Evolutionary conservation across 2,797 vertebrate species (phyloP), one percentile per base, ranked within the genome.

Genomic region (Notolepis coatsorum): DNA sequence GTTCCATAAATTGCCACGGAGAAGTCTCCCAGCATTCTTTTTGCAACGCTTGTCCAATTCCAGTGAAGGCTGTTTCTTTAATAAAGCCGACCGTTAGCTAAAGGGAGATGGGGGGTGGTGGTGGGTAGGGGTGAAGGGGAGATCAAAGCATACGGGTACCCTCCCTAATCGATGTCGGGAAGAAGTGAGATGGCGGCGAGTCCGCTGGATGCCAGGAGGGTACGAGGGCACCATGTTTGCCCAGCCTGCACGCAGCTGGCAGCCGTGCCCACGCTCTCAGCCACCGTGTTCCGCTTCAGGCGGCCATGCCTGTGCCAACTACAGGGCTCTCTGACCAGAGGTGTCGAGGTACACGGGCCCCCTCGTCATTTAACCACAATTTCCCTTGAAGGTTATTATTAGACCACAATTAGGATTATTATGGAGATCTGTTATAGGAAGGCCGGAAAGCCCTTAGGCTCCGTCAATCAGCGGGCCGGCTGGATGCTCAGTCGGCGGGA

Each of bases 371-470:
- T 88, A 91, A 73, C 3, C 15, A 15, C 74, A 81, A 82, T 85
- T 88, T 84, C 77, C 80, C 83, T 61, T 73, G 84, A 92, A 91
- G 87, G 87, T 90, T 92, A 89, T 93, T 89, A 91, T 92, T 90
- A 90, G 89, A n/a, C 88, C 87, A 67, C 85, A 89, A 92, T 93
- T 92, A 92, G 76, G 74, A 86, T 92, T 90, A 91, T 92, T 88
- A 91, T 91, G 85, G 78, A 85, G 78, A 84, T 83, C 70, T 82
- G 80, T 87, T 82, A 73, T 84, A 71, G 71, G 69, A 75, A 80
- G 65, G 71, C 77, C 79, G 80, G 57, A 71, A 73, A 72, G 60
- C 80, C 84, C 66, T 65, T 2, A 64, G 81, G 84, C 70, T 56
- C 82, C 82, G 81, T 89, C 85, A 79, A 68, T 83, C 80, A 82